A percentile compares a stretch with the other conserved stretches of the same genome.
These are phyloP conservation scores for Paragorgia papillata DNA, from an alignment of 92 coral and sea anemone species.

Conservation along the genomic window DNA sequence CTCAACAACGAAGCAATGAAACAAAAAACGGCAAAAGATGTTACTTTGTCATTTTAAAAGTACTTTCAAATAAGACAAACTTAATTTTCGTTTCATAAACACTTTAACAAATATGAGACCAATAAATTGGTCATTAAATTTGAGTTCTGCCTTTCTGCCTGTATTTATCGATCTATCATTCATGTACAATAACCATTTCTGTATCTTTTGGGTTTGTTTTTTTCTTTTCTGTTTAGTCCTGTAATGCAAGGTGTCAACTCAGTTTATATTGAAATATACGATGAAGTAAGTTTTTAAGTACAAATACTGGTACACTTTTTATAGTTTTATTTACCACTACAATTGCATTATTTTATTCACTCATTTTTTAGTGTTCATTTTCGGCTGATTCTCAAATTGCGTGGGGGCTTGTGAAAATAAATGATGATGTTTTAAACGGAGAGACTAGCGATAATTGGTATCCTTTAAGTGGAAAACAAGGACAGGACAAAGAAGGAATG, in stretches of 20 bases:
- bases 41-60: too few relatives aligned
- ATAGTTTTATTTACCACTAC: background rate
- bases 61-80: too few relatives aligned
- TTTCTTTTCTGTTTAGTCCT: conserved; percentile 64
- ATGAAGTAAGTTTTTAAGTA: conserved; percentile 67
- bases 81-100: too few relatives aligned
- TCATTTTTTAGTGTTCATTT: conserved; percentile 76
- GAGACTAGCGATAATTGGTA: conserved; percentile 97
- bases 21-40: too few relatives aligned
- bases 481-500: conserved; percentile 99
- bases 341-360: background rate
- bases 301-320: background rate
- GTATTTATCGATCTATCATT: too few relatives aligned
- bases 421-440: conserved; percentile 71
- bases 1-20: too few relatives aligned
- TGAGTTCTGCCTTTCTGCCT: too few relatives aligned
- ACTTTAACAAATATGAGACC: too few relatives aligned
- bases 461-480: conserved; percentile 92
- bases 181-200: too few relatives aligned
- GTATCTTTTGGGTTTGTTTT: too few relatives aligned
- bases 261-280: conserved; percentile 84
- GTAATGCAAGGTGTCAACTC: conserved; percentile 63
- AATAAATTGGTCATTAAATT: too few relatives aligned
- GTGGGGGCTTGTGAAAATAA: conserved; percentile 84
- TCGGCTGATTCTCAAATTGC: conserved; percentile 94